Evolutionary conservation across 2,888 invertebrate species (phyloP).

Genomic region (Dorcus hopei): DNA sequence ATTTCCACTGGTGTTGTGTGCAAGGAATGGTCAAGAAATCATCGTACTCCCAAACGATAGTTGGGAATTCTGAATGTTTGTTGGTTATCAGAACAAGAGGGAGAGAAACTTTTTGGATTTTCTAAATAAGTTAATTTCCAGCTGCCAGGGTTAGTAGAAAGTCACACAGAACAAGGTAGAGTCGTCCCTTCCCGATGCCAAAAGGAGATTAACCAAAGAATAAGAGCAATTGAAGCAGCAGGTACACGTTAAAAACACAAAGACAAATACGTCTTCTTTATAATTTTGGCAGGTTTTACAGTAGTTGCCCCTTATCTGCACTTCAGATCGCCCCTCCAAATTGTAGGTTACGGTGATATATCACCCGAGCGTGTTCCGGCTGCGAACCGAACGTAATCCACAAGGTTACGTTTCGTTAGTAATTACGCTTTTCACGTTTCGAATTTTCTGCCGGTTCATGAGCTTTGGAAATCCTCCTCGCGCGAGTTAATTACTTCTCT

Average conservation of each 20-base stretch:
- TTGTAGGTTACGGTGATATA: background rate
- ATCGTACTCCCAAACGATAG: no score
- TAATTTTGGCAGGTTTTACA: conserved; percentile 7
- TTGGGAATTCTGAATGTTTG: no score
- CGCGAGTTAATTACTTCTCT: background rate
- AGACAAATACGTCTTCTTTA: conserved; percentile 5
- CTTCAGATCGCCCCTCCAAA: background rate
- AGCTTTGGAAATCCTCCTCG: background rate
- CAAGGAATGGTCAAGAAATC: no score
- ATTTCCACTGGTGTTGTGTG: no score
- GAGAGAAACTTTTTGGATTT: no score
- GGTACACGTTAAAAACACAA: conserved; percentile 1
- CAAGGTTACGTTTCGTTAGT: background rate
- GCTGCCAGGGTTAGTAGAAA: no score
- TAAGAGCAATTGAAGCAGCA: background rate
- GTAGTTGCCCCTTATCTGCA: conserved; percentile 1
- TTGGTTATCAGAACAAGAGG: no score
- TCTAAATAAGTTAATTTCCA: no score
- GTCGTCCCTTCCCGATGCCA: no score
- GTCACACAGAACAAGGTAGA: no score
- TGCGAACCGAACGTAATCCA: background rate
- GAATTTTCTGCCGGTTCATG: background rate
- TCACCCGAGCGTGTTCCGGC: background rate
- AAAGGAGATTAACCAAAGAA: background rate
- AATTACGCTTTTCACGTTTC: background rate